Conservation (phyloP, 2,888 invertebrate genomes). For the Drosophila percnosoma region DNA sequence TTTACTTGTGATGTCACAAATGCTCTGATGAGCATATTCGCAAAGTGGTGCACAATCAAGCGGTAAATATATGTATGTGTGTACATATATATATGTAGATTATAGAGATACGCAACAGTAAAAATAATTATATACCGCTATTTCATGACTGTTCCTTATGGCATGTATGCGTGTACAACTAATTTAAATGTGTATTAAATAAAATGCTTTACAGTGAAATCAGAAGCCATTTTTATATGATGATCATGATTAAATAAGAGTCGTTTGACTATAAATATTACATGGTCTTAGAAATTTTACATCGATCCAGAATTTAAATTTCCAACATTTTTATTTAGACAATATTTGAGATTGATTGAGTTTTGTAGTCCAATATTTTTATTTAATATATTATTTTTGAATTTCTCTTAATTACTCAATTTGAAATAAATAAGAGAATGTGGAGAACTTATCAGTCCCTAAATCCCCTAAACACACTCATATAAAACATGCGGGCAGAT, state of each 20-base stretch:
- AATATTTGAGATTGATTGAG: neutral
- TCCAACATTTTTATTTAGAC: neutral
- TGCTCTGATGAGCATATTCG: neutral
- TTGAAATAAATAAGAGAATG: neutral
- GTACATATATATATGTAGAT: neutral
- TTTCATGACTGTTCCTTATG: neutral
- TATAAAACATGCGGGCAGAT: neutral
- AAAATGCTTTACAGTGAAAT: too few species aligned
- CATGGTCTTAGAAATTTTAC: neutral
- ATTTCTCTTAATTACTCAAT: neutral
- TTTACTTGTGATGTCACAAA: conserved; percentile 24
- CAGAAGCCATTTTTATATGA: too few species aligned
- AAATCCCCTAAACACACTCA: neutral
- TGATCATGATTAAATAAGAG: too few species aligned
- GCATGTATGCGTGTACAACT: neutral
- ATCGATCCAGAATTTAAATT: neutral
- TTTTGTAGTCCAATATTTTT: neutral
- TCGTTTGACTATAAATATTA: neutral
- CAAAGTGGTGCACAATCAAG: neutral
- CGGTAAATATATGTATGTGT: neutral
- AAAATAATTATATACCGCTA: neutral
- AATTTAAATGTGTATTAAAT: too few species aligned
- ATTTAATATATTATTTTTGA: neutral
- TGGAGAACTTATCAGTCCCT: neutral
- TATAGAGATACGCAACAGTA: neutral